phyloP scores from a whole-genome alignment of 2,888 invertebrate genomes.

The Troglohyphantes excavatus region DNA sequence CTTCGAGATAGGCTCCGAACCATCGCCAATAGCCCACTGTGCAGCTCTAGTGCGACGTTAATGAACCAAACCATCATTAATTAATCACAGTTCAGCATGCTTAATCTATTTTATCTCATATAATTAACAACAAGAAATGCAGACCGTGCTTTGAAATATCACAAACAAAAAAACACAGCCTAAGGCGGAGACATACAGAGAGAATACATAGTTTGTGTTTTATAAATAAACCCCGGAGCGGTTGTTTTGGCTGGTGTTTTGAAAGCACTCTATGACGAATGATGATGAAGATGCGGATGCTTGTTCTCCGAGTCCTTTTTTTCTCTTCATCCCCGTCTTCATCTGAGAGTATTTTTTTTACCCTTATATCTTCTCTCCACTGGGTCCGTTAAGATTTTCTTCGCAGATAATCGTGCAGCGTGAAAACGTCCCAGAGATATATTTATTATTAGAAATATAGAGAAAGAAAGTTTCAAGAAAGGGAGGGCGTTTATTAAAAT shows the following conservation, averaged over 20 bases:
- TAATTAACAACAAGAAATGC: not conserved
- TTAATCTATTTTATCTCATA: not conserved
- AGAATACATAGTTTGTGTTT: constrained; percentile 76
- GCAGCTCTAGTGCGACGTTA: no score
- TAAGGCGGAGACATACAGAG: not conserved
- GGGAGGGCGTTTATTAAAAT: constrained; percentile 45
- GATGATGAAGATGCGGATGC: constrained; percentile 70
- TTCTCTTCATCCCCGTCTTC: not conserved
- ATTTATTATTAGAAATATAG: constrained; percentile 69
- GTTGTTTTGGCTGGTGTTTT: constrained; percentile 77
- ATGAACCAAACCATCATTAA: no score
- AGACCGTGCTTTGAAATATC: not conserved
- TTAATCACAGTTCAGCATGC: no score
- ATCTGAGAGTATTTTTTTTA: constrained; percentile 8
- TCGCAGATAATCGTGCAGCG: constrained; percentile 44
- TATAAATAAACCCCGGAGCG: constrained; percentile 72
- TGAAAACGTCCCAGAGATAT: not conserved
- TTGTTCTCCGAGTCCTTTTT: constrained; percentile 43
- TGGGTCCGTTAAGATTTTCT: constrained; percentile 59
- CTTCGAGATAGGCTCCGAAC: no score
- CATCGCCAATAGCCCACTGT: no score
- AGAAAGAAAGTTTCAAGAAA: not conserved
- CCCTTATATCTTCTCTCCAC: constrained; percentile 39
- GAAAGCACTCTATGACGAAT: constrained; percentile 74
- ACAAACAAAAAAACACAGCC: not conserved